A percentile compares a stretch with the other conserved stretches of the same genome.
phyloP scores from a whole-genome alignment of 2,113 vertebrate genomes.

The Sakesphorus luctuosus region DNA sequence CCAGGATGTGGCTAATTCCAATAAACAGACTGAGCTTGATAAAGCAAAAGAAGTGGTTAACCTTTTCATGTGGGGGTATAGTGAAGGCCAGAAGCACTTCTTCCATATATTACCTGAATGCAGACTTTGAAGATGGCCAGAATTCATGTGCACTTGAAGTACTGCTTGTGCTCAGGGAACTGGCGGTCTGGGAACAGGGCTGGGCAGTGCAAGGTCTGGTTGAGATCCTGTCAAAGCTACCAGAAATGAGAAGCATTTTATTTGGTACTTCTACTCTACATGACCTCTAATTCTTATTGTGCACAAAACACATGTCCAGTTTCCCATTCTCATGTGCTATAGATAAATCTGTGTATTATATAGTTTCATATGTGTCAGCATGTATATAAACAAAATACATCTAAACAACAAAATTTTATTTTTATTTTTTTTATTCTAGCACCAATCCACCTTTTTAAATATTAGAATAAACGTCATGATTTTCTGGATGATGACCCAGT shows the following conservation, averaged over 20 bases:
- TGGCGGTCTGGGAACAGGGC: neutral
- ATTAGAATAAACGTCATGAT: accelerated
- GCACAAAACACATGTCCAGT: accelerated
- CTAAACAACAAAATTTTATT: neutral
- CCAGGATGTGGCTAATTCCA: neutral
- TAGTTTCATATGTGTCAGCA: neutral
- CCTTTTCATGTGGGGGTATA: neutral
- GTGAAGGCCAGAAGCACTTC: neutral
- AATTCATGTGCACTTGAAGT: neutral
- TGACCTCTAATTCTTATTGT: neutral
- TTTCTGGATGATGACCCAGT: constrained; percentile 1
- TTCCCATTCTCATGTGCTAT: neutral
- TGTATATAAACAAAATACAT: neutral
- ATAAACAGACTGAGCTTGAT: neutral
- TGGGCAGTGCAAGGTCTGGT: neutral
- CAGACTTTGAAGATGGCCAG: neutral
- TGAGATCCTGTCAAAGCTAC: neutral
- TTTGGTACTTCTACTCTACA: neutral
- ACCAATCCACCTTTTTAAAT: neutral
- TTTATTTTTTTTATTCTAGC: neutral
- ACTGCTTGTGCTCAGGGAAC: neutral
- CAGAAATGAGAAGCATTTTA: neutral
- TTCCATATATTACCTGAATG: neutral
- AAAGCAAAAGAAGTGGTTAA: neutral
- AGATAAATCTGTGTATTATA: neutral